A percentile compares a stretch with the other conserved stretches of the same genome.
These are phyloP conservation scores for Mystacornis crossleyi DNA, from an alignment of 2,113 vertebrate species.

Conservation along the genomic window DNA sequence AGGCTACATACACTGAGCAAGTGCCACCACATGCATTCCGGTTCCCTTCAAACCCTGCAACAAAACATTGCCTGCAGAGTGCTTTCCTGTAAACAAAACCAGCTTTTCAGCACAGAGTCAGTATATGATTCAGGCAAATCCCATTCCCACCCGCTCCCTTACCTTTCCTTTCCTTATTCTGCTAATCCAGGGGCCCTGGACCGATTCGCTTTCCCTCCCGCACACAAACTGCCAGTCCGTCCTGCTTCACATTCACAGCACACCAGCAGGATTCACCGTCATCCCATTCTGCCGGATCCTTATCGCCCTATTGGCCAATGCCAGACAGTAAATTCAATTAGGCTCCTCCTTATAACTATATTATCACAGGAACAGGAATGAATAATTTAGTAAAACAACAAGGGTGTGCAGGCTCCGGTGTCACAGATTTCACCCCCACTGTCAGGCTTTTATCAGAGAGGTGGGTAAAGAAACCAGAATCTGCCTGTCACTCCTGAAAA, in stretches of 20 bases:
- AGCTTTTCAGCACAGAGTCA: not conserved
- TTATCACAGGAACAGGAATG: slow-evolving; percentile 64
- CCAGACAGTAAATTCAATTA: slow-evolving; percentile 66
- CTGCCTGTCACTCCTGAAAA: not conserved
- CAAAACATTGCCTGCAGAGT: not conserved
- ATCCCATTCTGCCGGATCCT: slow-evolving; percentile 55
- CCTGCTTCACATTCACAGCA: slow-evolving; percentile 69
- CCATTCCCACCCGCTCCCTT: not conserved
- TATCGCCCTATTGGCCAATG: slow-evolving; percentile 55
- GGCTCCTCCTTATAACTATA: slow-evolving; percentile 70
- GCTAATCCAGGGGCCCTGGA: not conserved
- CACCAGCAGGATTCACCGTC: slow-evolving; percentile 60
- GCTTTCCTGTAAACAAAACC: not conserved
- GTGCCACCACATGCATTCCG: not conserved
- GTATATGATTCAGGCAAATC: not conserved
- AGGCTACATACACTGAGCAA: not conserved
- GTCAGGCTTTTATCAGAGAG: slow-evolving; percentile 1
- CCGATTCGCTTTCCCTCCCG: not conserved
- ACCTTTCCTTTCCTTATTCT: slow-evolving; percentile 55
- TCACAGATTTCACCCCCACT: slow-evolving; percentile 10
- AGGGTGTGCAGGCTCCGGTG: slow-evolving; percentile 27
- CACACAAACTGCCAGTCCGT: slow-evolving; percentile 50
- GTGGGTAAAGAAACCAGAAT: not conserved
- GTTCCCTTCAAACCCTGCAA: not conserved
- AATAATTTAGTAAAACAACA: slow-evolving; percentile 70